Evolutionary conservation across 2,888 invertebrate genomes (phyloP).

Genomic region (Phaonia tiefii): DNA sequence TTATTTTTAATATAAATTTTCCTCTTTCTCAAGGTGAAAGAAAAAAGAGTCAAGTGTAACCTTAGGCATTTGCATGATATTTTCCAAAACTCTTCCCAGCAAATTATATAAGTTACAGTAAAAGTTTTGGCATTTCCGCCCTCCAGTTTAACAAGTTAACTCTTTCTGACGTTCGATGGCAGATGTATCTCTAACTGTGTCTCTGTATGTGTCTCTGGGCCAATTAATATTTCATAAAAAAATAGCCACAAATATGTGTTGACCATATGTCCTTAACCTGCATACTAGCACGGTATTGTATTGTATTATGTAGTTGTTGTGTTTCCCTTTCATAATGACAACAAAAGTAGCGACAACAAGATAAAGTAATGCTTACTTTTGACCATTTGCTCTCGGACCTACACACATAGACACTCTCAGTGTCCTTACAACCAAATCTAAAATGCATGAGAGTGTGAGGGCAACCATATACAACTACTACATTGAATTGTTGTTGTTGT

Average conservation of each 20-base stretch:
- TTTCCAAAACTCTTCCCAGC: neutral
- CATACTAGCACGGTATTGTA: constrained; percentile 14
- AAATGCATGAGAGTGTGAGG: neutral
- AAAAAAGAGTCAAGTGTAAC: neutral
- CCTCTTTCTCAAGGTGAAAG: constrained; percentile 23
- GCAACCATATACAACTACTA: constrained; percentile 3
- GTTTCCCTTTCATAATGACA: neutral
- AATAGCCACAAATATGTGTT: constrained; percentile 43
- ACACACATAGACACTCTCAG: neutral
- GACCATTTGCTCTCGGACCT: constrained; percentile 5
- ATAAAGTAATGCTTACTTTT: constrained; percentile 31
- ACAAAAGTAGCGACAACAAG: neutral
- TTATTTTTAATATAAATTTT: constrained; percentile 36
- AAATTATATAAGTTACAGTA: neutral
- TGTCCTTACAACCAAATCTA: neutral
- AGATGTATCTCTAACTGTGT: constrained; percentile 1
- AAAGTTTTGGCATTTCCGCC: constrained; percentile 1
- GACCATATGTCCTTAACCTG: constrained; percentile 56
- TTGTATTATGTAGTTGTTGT: constrained; percentile 1
- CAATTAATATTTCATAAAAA: constrained; percentile 56
- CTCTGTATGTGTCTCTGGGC: constrained; percentile 31
- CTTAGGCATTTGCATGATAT: neutral
- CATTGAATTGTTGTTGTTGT: neutral
- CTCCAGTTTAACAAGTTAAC: neutral
- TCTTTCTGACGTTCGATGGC: neutral